These are phyloP conservation scores for Petaurus breviceps DNA, from an alignment of 2,113 vertebrate species.

Conservation along the genomic window DNA sequence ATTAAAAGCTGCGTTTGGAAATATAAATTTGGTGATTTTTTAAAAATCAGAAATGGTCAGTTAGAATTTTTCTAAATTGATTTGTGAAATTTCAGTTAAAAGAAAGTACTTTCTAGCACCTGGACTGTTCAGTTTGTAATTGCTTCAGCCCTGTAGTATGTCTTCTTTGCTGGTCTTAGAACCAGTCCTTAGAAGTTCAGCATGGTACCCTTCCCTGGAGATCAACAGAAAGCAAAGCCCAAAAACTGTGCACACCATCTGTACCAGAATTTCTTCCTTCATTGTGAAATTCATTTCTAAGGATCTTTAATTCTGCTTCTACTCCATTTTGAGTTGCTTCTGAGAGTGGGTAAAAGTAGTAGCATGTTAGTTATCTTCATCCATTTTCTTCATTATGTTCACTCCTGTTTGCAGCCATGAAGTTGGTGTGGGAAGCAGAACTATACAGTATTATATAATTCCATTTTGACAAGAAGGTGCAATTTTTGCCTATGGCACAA, in stretches of 20 bases:
- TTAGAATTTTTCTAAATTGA: too few species aligned
- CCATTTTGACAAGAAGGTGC: not conserved
- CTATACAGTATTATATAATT: constrained; percentile 7
- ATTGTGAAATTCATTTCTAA: not conserved
- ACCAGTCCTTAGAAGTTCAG: too few species aligned
- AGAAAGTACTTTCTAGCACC: too few species aligned
- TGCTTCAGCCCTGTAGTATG: too few species aligned
- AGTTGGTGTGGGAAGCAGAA: not conserved
- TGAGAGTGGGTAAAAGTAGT: not conserved
- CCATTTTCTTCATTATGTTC: not conserved
- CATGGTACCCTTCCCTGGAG: too few species aligned
- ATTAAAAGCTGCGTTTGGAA: too few species aligned
- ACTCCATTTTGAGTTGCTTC: constrained; percentile 26
- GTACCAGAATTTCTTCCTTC: constrained; percentile 17
- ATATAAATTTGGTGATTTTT: too few species aligned
- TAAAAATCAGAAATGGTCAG: too few species aligned
- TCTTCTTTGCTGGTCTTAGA: too few species aligned
- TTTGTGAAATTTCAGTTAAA: too few species aligned
- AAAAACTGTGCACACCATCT: not conserved
- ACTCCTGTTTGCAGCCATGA: constrained; percentile 9
- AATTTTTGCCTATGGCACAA: constrained; percentile 4
- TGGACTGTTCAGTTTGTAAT: too few species aligned
- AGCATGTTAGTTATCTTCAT: constrained; percentile 24
- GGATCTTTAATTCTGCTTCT: not conserved
- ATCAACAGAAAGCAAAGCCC: too few species aligned